Conservation (phyloP, 2,113 vertebrate species). For the Pseudolaguvia tuberculata region DNA sequence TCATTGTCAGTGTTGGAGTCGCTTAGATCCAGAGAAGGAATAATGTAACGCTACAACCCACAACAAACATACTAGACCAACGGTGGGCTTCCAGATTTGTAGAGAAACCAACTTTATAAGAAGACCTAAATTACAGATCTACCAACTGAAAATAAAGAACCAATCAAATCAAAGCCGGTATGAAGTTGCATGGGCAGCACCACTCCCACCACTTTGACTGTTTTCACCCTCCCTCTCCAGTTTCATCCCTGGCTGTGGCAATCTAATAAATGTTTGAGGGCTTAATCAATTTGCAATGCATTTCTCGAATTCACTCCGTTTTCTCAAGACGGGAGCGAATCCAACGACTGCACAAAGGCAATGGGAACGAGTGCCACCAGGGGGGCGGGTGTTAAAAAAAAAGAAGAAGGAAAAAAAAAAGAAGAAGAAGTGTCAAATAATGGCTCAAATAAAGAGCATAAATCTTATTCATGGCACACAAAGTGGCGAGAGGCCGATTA, state of each 20-base stretch:
- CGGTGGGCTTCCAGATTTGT: too few relatives aligned
- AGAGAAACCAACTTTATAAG: too few relatives aligned
- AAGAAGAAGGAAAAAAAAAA: slow-evolving; percentile 50
- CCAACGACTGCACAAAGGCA: slow-evolving; percentile 45
- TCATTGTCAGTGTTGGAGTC: too few relatives aligned
- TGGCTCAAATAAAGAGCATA: slow-evolving; percentile 58
- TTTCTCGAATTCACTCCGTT: slow-evolving; percentile 62
- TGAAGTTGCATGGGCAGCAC: slow-evolving; percentile 9
- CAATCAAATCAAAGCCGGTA: too few relatives aligned
- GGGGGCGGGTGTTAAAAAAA: not conserved
- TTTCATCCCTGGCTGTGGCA: slow-evolving; percentile 58
- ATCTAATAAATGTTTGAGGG: slow-evolving; percentile 73
- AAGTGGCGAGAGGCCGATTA: slow-evolving; percentile 63
- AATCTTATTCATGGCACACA: slow-evolving; percentile 71
- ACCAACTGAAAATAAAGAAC: too few relatives aligned
- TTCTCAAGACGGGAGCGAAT: slow-evolving; percentile 36
- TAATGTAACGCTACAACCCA: too few relatives aligned
- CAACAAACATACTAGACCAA: too few relatives aligned
- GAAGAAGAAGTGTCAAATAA: slow-evolving; percentile 45
- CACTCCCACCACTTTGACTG: slow-evolving; percentile 41
- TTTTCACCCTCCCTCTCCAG: slow-evolving; percentile 53
- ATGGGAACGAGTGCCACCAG: slow-evolving; percentile 51
- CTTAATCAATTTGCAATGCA: slow-evolving; percentile 77
- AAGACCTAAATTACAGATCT: too few relatives aligned
- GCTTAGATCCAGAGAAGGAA: too few relatives aligned